Evolutionary conservation across 1,140 invertebrate species (phyloP).

Genomic region (Drosophila tsacasi): DNA sequence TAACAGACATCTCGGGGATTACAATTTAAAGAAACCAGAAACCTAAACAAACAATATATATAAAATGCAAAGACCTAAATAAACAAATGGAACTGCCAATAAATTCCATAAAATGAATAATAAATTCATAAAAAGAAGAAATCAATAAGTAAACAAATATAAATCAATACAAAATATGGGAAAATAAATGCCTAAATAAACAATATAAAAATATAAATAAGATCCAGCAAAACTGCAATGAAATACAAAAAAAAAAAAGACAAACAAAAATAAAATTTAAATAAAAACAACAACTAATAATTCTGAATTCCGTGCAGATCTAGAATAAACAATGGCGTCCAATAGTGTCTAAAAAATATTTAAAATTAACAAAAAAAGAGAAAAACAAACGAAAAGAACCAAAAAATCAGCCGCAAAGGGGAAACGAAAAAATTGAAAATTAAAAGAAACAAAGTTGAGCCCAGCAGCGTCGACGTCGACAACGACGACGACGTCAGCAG

Average conservation of each 20-base stretch:
- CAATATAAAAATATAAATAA: not conserved
- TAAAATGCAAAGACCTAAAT: not conserved
- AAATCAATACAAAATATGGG: not conserved
- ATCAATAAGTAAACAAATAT: not conserved
- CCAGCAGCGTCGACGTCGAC: slow-evolving; percentile 15
- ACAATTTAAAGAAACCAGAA: not conserved
- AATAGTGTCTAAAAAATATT: slow-evolving; percentile 26
- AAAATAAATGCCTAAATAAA: slow-evolving; percentile 2
- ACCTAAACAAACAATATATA: slow-evolving; percentile 2
- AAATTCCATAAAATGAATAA: not conserved
- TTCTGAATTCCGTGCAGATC: slow-evolving; percentile 3
- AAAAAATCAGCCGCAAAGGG: slow-evolving; percentile 9
- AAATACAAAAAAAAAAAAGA: slow-evolving; percentile 1
- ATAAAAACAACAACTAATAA: not conserved
- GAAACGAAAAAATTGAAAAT: not conserved
- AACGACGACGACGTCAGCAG: slow-evolving; percentile 1
- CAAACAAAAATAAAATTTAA: not conserved
- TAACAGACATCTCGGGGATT: not conserved
- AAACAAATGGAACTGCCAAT: not conserved
- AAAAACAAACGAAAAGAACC: not conserved
- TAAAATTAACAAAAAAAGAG: not conserved
- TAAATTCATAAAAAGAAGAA: not conserved
- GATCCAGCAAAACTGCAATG: not conserved
- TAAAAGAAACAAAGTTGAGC: slow-evolving; percentile 10
- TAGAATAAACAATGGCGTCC: slow-evolving; percentile 45